phyloP scores from a whole-genome alignment of 2,113 vertebrate genomes.

The Sitta europaea region DNA sequence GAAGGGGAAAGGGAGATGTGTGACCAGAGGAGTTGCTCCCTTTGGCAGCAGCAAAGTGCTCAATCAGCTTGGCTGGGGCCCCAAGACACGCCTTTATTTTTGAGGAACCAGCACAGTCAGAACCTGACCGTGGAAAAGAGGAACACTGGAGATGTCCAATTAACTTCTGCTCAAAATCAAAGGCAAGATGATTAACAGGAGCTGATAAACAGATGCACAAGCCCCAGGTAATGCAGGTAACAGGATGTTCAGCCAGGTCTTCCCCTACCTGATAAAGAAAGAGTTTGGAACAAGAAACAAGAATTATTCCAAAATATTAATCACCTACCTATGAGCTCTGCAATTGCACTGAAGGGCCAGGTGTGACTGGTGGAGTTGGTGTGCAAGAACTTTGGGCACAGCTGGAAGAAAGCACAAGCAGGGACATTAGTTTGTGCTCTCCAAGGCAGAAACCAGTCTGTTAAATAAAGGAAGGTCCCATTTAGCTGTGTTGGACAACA shows the following conservation, averaged over 20 bases:
- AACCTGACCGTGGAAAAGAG: background rate
- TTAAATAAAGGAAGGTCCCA: background rate
- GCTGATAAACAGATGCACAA: background rate
- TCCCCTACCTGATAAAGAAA: background rate
- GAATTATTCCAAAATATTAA: background rate
- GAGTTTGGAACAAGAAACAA: background rate
- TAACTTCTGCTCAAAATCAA: background rate
- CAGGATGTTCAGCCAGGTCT: background rate
- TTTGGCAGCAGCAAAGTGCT: background rate
- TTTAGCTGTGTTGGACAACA: background rate
- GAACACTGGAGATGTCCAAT: background rate
- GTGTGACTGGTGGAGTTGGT: conserved; percentile 97
- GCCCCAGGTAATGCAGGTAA: background rate
- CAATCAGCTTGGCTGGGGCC: background rate
- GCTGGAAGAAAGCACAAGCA: conserved; percentile 76
- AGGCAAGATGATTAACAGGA: background rate
- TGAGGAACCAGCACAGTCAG: background rate
- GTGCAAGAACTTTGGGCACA: conserved; percentile 90
- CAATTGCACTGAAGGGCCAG: conserved; percentile 94
- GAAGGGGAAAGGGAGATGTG: background rate
- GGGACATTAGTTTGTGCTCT: background rate
- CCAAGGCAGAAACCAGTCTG: background rate
- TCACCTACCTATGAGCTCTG: conserved; percentile 94
- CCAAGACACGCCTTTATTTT: background rate
- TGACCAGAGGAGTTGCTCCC: background rate